Percentiles rank a stretch among this genome's conserved stretches.
Evolutionary conservation across 2,888 invertebrate species (phyloP).

Genomic region (Cyclophora punctaria): DNA sequence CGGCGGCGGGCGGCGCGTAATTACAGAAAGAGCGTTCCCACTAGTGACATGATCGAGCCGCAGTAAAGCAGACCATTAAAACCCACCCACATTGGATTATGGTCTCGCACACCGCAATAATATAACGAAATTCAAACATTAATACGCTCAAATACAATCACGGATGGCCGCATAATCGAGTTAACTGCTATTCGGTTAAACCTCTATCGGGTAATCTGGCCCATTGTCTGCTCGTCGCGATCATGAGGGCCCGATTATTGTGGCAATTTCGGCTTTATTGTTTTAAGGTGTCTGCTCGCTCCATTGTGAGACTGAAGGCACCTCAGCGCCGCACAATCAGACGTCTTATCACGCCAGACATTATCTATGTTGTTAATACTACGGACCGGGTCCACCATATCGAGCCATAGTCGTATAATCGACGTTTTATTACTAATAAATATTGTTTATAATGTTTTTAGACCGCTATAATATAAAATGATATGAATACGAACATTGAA

Average conservation of each 20-base stretch:
- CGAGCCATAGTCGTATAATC: neutral
- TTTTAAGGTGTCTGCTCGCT: constrained; percentile 61
- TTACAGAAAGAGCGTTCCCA: neutral
- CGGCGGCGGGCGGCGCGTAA: neutral
- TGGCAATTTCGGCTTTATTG: constrained; percentile 71
- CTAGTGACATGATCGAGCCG: too few species aligned
- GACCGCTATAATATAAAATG: too few species aligned
- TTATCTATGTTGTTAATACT: too few species aligned
- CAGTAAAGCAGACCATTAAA: constrained; percentile 34
- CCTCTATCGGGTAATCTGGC: constrained; percentile 70
- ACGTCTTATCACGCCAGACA: too few species aligned
- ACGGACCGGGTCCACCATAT: neutral
- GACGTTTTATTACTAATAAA: too few species aligned
- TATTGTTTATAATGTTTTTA: too few species aligned
- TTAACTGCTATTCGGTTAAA: constrained; percentile 71
- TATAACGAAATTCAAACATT: constrained; percentile 74
- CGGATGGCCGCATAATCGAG: constrained; percentile 73
- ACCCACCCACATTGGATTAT: constrained; percentile 65
- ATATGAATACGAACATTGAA: neutral
- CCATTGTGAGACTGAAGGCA: constrained; percentile 43
- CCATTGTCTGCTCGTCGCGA: constrained; percentile 68
- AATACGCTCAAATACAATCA: constrained; percentile 73
- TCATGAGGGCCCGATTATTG: constrained; percentile 70
- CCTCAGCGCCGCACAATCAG: neutral
- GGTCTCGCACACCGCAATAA: constrained; percentile 58